These are phyloP conservation scores for Proteles cristata DNA, from an alignment of 2,113 vertebrate species.

Conservation along the genomic window DNA sequence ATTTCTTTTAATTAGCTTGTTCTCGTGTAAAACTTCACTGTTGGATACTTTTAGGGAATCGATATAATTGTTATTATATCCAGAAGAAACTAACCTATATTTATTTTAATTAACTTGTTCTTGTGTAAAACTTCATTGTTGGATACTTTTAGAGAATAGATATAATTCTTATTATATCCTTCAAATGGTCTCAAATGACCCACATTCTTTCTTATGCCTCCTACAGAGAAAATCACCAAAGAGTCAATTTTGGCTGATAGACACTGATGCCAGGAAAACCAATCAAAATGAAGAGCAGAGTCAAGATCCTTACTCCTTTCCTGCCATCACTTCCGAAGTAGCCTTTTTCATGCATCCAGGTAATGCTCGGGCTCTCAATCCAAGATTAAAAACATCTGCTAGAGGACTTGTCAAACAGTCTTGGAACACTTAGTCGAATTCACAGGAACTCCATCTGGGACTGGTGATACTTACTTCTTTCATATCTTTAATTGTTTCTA, in stretches of 20 bases:
- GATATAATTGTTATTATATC: background rate
- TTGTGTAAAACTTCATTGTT: background rate
- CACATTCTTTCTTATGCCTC: background rate
- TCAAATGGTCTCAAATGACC: background rate
- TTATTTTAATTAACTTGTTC: slow-evolving; percentile 26
- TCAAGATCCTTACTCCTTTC: slow-evolving; percentile 35
- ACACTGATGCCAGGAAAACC: background rate
- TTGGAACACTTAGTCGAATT: slow-evolving; percentile 73
- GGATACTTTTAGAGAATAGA: background rate
- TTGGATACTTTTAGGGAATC: background rate
- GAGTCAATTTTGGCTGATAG: background rate
- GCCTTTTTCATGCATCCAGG: slow-evolving; percentile 55
- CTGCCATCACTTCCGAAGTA: slow-evolving; percentile 56
- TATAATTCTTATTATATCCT: background rate
- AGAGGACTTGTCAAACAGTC: slow-evolving; percentile 67
- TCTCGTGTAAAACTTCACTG: background rate
- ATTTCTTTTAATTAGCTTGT: slow-evolving; percentile 13
- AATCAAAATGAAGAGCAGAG: slow-evolving; percentile 13
- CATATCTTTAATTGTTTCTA: slow-evolving; percentile 78
- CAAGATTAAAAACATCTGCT: slow-evolving; percentile 76
- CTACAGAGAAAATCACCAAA: background rate
- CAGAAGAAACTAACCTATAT: background rate
- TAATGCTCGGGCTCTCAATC: slow-evolving; percentile 45
- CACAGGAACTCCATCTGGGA: slow-evolving; percentile 63
- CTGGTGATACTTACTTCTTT: slow-evolving; percentile 68